Conservation (phyloP, 2,888 invertebrate genomes). For the Cataglyphis rosenhaueri region DNA sequence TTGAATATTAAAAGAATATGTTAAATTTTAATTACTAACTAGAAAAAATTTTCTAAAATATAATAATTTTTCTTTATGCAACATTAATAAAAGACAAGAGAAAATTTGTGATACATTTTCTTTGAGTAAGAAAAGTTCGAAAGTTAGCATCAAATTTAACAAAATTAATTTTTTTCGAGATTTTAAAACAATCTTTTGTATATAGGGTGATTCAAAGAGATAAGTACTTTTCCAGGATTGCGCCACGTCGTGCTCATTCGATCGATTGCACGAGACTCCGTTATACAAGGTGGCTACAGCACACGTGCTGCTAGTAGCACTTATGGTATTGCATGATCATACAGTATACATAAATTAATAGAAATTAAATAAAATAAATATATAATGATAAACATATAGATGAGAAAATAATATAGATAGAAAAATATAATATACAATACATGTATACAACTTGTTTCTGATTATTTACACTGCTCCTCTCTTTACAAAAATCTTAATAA, state of each 20-base stretch:
- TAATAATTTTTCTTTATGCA: background rate
- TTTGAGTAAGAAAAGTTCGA: background rate
- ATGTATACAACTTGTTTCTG: background rate
- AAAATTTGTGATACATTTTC: background rate
- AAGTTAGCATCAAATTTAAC: background rate
- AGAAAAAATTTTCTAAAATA: background rate
- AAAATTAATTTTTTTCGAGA: background rate
- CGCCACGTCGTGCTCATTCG: constrained; percentile 54
- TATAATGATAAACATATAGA: background rate
- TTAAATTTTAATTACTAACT: background rate
- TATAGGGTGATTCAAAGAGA: constrained; percentile 10
- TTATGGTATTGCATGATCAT: background rate
- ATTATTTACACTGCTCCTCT: background rate
- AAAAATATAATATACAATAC: background rate
- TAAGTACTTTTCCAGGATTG: constrained; percentile 62
- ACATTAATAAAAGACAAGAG: background rate
- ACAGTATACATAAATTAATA: background rate
- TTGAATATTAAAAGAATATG: background rate
- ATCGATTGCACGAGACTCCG: constrained; percentile 66
- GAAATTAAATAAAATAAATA: background rate
- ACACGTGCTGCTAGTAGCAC: background rate
- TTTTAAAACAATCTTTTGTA: background rate
- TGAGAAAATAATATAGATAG: background rate
- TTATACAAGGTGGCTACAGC: constrained; percentile 31
- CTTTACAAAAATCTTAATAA: background rate